Percentiles rank a stretch among this genome's conserved stretches.
These are phyloP conservation scores for Macropodus opercularis DNA, from an alignment of 2,797 vertebrate genomes.

Conservation along the genomic window DNA sequence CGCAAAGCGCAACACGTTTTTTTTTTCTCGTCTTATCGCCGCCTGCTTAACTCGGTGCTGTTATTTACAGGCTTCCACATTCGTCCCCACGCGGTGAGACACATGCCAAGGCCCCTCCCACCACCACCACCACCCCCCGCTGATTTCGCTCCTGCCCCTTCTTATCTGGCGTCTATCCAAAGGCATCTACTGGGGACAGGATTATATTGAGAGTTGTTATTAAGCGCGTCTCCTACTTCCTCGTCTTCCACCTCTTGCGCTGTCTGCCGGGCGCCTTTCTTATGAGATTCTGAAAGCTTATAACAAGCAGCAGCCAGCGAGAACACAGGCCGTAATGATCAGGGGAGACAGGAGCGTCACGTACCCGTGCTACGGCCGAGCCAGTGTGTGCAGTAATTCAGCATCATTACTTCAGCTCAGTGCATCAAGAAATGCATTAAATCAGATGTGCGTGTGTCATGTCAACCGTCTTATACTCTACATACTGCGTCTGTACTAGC, in stretches of 20 bases:
- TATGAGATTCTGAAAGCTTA: conserved; percentile 42
- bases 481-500: too few species aligned
- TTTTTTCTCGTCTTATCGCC: conserved; percentile 35
- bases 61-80: conserved; percentile 66
- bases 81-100: conserved; percentile 44
- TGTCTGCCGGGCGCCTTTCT: conserved; percentile 56
- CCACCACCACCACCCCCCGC: conserved; percentile 39
- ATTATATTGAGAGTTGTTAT: conserved; percentile 77
- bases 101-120: conserved; percentile 39
- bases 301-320: conserved; percentile 37
- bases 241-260: conserved; percentile 52
- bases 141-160: conserved; percentile 61
- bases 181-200: conserved; percentile 67
- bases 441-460: neutral
- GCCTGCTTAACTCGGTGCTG: conserved; percentile 53
- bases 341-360: conserved; percentile 25
- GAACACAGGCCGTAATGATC: conserved; percentile 27
- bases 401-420: conserved; percentile 5
- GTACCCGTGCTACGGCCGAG: conserved; percentile 15
- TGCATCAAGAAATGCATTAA: neutral
- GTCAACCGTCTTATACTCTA: too few species aligned
- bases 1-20: conserved; percentile 14
- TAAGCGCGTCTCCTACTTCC: conserved; percentile 68
- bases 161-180: conserved; percentile 70
- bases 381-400: neutral